Conservation (phyloP, 1,140 invertebrate genomes). For the Aphelinus certus region DNA sequence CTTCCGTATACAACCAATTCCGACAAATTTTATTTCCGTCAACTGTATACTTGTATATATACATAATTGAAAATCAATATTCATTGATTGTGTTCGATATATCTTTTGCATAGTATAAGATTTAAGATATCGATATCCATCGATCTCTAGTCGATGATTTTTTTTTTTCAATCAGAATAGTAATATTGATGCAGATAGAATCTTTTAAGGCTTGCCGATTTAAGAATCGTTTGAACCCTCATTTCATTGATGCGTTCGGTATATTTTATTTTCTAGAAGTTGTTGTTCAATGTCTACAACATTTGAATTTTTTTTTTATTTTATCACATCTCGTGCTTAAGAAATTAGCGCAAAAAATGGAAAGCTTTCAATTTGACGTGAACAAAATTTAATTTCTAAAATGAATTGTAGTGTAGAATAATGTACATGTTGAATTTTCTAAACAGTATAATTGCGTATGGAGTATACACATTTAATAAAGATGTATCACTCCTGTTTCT, state of each 20-base stretch:
- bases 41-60: neutral
- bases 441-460: constrained; percentile 4
- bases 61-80: constrained; percentile 6
- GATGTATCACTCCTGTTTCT: constrained; percentile 15
- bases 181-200: constrained; percentile 34
- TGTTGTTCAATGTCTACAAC: neutral
- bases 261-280: constrained; percentile 29
- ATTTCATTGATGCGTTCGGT: constrained; percentile 10
- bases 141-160: constrained; percentile 2
- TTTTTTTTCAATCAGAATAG: constrained; percentile 29
- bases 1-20: too few species aligned
- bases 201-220: constrained; percentile 36
- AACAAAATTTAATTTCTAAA: constrained; percentile 7
- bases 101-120: too few species aligned
- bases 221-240: constrained; percentile 27
- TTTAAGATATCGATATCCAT: neutral
- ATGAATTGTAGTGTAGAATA: constrained; percentile 30
- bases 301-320: neutral
- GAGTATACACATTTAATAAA: constrained; percentile 14
- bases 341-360: neutral
- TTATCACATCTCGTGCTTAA: neutral
- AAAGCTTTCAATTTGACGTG: constrained; percentile 4
- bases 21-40: too few species aligned
- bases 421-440: constrained; percentile 8
- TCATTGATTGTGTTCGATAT: constrained; percentile 19